Base-by-base conservation (phyloP, 2,797 vertebrate species). In the Mastacembelus armatus region DNA sequence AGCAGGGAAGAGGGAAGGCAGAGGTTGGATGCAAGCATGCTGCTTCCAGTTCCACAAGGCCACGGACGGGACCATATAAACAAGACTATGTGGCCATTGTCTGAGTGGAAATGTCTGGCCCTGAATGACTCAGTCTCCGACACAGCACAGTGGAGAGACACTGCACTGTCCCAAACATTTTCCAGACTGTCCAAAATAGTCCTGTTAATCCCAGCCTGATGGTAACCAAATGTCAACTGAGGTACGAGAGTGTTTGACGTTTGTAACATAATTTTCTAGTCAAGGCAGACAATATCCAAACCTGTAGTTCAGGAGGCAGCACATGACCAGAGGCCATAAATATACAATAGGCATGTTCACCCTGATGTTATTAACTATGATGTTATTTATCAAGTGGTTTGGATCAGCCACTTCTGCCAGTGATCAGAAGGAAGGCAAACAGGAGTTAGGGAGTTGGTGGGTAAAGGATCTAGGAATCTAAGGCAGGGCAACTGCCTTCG, bases 181-280 rank as follows among this genome's bases (percentile, higher is more conserved):
- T 92, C 89, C 86, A 93, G 89, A 93, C 90, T 75, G 87, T 89
- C 87, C 71, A 88, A 91, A 92, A 90, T 81, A 89, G 85, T 74
- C 77, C 81, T 57, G 61, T 72, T 87, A 86, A 86, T 82, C 74
- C 71, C 66, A 62, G 76, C 83, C 80, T 87, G 81, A 92, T 89
- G 91, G 83, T 81, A 89, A 90, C 88, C 89, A 90, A 92, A 92
- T 88, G 85, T 83, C 70, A 71, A 83, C 72, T 65, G 71, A 80
- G 60, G 73, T 80, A 78, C 77, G 50, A 77, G 77, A 71, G 66
- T 54, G 68, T 75, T 83, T 81, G 59, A 57, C 4, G 22, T 68
- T 59, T 57, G 57, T 58, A 63, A 45, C 21, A 44, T 71, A 63
- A 71, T 66, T 80, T 74, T 78, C 74, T 40, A 66, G 60, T 73